Base-by-base conservation (phyloP, 2,888 invertebrate species). In the Patella depressa region DNA sequence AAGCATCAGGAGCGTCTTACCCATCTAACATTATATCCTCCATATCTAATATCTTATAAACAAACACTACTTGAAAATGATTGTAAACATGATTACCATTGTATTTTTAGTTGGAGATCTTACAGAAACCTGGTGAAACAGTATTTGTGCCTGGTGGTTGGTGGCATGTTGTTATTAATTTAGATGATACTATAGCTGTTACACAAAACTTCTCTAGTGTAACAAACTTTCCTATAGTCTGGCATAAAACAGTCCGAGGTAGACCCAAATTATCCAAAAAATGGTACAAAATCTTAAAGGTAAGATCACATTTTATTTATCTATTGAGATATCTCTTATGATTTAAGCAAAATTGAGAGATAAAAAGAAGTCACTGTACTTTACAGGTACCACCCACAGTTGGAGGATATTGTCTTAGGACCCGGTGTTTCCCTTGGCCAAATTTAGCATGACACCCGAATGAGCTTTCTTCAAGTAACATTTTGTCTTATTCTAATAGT, bases 161-260 rank as follows among this genome's bases (percentile, higher is more conserved):
- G 99, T 99, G 99, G 99, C 99, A 99, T 91, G 99, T 99, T 29
- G 99, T 99, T 17, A 93, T 99, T 54, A 99, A 99, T 92, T 93
- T 99, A 81, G 98, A 98, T 89, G 95, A 96, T 82, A 99, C 99
- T 0, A 95, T 99, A 72, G 99, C 99, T 15, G 96, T 99, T 19
- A 99, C 99, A 0, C 99, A 99, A 91, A 99, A 99, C 92, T 99
- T 98, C 91, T 92, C 92, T 84, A 90, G 98, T 85, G 94, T 95
- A 81, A 97, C 97, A 0, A 99, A 99, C 93, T 98, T 99, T 91
- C 97, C 98, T 0, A 94, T 98, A 17, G 98, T 99, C 0, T 99
- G 98, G 98, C 98, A 98, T 91, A 98, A 99, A 93, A 98, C 98
- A 11, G 90, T 91, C 3, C 94, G 98, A 70, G 98, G 98, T 4